These are phyloP conservation scores for Dermochelys coriacea DNA, from an alignment of 2,797 vertebrate genomes.

Conservation along the genomic window DNA sequence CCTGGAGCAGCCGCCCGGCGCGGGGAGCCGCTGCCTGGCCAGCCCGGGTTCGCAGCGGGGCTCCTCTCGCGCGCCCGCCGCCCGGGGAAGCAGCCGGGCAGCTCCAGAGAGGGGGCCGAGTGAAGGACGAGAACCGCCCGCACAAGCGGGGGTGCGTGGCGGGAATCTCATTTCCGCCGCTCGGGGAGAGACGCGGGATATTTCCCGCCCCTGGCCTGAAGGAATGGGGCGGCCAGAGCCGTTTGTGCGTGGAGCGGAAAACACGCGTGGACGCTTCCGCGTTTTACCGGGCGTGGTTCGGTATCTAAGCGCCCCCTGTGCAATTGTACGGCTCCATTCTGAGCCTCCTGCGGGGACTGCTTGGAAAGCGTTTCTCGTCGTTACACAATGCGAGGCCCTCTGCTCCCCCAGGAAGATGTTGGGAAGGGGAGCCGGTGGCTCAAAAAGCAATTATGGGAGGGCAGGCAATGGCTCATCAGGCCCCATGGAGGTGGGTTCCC, in stretches of 20 bases:
- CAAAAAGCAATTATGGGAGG: too few species aligned
- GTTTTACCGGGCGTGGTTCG: too few species aligned
- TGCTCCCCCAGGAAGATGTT: background rate
- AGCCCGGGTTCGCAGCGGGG: background rate
- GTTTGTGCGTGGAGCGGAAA: background rate
- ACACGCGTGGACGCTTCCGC: background rate
- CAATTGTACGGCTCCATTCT: too few species aligned
- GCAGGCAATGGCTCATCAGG: background rate
- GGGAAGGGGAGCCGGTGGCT: background rate
- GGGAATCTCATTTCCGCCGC: background rate
- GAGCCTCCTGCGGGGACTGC: background rate
- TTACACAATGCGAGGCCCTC: rapidly evolving
- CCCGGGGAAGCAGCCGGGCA: background rate
- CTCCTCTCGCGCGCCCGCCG: background rate
- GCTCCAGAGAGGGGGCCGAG: background rate
- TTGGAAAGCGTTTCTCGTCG: background rate
- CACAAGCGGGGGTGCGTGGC: too few species aligned
- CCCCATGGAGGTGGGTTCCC: background rate
- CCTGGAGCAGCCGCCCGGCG: background rate
- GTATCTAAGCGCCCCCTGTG: background rate
- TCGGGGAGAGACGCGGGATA: background rate
- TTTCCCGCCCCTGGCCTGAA: too few species aligned
- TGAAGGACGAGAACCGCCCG: too few species aligned
- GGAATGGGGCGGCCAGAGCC: background rate
- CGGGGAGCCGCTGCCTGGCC: background rate